Conservation (phyloP, 2,888 invertebrate species). For the Aphodius granarius region DNA sequence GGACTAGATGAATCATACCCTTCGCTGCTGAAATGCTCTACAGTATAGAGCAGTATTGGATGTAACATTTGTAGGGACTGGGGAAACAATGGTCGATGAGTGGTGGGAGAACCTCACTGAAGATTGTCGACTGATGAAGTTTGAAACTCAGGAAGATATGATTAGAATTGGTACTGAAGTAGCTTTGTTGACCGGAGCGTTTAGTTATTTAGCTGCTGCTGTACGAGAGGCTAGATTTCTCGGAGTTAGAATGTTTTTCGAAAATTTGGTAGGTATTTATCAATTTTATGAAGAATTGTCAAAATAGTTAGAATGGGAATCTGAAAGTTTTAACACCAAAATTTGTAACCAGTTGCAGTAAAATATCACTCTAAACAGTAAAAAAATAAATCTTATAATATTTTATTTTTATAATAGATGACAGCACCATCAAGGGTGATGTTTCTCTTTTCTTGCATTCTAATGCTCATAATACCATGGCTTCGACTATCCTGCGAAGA, state of each 20-base stretch:
- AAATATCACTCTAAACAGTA: too few relatives aligned
- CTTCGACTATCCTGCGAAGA: slow-evolving; percentile 82
- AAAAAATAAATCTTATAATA: too few relatives aligned
- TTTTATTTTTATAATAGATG: slow-evolving; percentile 60
- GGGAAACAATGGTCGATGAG: slow-evolving; percentile 61
- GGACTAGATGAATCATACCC: too few relatives aligned
- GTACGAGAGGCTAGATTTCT: slow-evolving; percentile 87
- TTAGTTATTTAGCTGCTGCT: slow-evolving; percentile 83
- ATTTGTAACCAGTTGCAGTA: too few relatives aligned
- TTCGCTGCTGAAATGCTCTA: not conserved
- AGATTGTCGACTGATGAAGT: slow-evolving; percentile 71
- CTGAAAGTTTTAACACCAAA: too few relatives aligned
- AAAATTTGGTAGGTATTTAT: slow-evolving; percentile 77
- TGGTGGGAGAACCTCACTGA: slow-evolving; percentile 75
- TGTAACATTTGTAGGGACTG: slow-evolving; percentile 23
- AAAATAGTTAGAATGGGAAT: not conserved
- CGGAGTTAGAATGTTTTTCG: slow-evolving; percentile 91
- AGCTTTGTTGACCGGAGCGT: slow-evolving; percentile 77
- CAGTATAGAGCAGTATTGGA: not conserved
- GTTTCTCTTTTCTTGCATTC: slow-evolving; percentile 90
- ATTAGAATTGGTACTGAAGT: slow-evolving; percentile 78
- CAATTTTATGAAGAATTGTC: not conserved
- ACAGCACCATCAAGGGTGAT: slow-evolving; percentile 89
- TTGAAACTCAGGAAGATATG: slow-evolving; percentile 62
- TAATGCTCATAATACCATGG: slow-evolving; percentile 85